Evolutionary conservation across 2,113 vertebrate species (phyloP).

Genomic region (Bothrops jararaca): DNA sequence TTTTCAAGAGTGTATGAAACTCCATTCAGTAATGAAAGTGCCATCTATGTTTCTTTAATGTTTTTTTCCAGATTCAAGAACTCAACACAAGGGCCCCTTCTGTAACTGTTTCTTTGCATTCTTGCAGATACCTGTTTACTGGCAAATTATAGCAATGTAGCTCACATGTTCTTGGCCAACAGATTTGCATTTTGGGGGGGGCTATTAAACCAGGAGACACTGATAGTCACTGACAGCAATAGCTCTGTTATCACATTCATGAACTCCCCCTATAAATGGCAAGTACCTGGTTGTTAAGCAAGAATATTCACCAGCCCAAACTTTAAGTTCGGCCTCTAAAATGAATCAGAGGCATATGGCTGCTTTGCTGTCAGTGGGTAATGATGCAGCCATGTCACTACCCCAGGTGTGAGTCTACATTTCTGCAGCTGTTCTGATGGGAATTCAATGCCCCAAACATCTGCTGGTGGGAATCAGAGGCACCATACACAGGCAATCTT

Average conservation of each 20-base stretch:
- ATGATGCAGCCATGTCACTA: conserved; percentile 70
- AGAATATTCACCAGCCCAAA: conserved; percentile 48
- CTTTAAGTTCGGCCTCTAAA: conserved; percentile 66
- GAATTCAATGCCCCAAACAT: conserved; percentile 75
- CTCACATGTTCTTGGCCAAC: not conserved
- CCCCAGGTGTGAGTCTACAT: conserved; percentile 80
- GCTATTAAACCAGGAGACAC: not conserved
- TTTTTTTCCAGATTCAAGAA: not conserved
- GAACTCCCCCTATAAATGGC: not conserved
- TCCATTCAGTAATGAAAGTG: not conserved
- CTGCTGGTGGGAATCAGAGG: conserved; percentile 74
- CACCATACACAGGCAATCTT: conserved; percentile 63
- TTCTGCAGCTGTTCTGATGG: conserved; percentile 79
- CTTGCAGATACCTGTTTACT: not conserved
- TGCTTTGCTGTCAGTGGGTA: conserved; percentile 73
- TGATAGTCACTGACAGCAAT: not conserved
- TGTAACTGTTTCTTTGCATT: not conserved
- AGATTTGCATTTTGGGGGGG: conserved; percentile 1
- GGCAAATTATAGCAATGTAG: not conserved
- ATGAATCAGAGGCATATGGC: conserved; percentile 75
- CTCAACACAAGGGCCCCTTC: not conserved
- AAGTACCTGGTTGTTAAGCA: conserved; percentile 31
- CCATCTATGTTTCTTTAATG: not conserved
- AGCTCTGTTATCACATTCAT: not conserved
- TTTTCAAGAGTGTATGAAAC: not conserved